Conservation (phyloP, 2,113 vertebrate species). For the Tupaia tana region DNA sequence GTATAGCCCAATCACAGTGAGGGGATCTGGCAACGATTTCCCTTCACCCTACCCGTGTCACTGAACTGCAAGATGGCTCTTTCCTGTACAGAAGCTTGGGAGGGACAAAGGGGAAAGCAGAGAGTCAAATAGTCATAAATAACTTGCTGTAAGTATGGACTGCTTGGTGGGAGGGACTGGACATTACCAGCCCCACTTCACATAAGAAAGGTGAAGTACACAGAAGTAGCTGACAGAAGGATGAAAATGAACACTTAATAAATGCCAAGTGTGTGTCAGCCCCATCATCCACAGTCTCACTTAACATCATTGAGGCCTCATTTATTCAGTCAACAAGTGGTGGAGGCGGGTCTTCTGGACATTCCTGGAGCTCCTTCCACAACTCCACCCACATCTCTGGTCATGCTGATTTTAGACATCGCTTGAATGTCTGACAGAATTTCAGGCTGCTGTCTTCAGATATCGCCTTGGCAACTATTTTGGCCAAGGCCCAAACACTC, state of each 20-base stretch:
- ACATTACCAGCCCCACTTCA: neutral
- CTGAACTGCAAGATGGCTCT: constrained; percentile 43
- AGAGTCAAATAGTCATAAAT: constrained; percentile 18
- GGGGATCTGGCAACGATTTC: neutral
- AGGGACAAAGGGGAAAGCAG: neutral
- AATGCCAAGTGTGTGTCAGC: constrained; percentile 2
- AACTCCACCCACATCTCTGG: constrained; percentile 49
- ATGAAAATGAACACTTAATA: constrained; percentile 53
- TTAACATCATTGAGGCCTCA: constrained; percentile 61
- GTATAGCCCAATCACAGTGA: neutral
- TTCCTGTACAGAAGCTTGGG: neutral
- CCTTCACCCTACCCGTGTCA: neutral
- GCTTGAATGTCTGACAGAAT: no score
- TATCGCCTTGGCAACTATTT: constrained; percentile 51
- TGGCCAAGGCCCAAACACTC: constrained; percentile 55
- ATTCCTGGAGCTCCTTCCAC: constrained; percentile 54
- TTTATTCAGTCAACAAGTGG: constrained; percentile 55
- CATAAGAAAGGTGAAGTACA: constrained; percentile 39
- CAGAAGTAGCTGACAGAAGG: constrained; percentile 28
- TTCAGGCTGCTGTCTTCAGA: constrained; percentile 36
- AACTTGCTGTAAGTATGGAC: neutral
- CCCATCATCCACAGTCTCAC: constrained; percentile 35
- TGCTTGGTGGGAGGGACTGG: neutral
- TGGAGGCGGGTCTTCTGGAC: constrained; percentile 57
- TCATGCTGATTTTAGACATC: constrained; percentile 42